Evolutionary conservation across 1,140 invertebrate genomes (phyloP), one percentile per base, ranked within the genome.

Genomic region (Leptinotarsa undecemlineata): DNA sequence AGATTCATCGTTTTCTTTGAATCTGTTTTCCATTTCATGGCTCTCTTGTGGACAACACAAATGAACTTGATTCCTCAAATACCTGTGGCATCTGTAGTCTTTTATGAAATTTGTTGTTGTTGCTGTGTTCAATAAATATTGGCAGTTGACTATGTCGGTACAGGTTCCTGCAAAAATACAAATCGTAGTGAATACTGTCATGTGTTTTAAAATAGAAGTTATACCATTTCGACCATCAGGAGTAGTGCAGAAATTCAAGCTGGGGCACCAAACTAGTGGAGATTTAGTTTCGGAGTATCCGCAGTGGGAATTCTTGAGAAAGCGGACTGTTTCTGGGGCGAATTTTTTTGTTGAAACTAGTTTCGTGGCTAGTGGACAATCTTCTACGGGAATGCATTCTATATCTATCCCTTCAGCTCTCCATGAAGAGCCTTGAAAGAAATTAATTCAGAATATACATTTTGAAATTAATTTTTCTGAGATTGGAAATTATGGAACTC

Each of bases 351-450:
- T 76, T 67, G 72, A 68, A 26, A 78, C 73, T 20, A 76, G 62
- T 62, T 74, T 76, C 63, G 76, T 42, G 21, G 75, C 75, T 21
- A 76, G 0, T 17, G 77, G 75, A 67, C 77, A 78, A 4, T 71
- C 23, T 61, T 78, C 75, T 21, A 76, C 17, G 11, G 68, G 73
- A 13, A 76, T 76, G 70, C 77, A 78, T 64, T 78, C 62, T 64
- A 78, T 76, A 60, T 69, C 19, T 17, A 69, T 21, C 6, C 21
- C 42, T 13, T 48, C 42, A 0, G 11, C 66, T 11, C 8, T 42
- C 15, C n/a, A 19, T 42, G 33, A 11, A 42, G 33, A 11, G 17
- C 51, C 51, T 15, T n/a, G 15, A 57, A 19, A 17, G n/a, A 15
- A 57, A 57, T 17, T n/a, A 57, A 15, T 19, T n/a, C 1, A 57